Base-by-base conservation (phyloP, 2,888 invertebrate genomes). In the Tholera decimalis region DNA sequence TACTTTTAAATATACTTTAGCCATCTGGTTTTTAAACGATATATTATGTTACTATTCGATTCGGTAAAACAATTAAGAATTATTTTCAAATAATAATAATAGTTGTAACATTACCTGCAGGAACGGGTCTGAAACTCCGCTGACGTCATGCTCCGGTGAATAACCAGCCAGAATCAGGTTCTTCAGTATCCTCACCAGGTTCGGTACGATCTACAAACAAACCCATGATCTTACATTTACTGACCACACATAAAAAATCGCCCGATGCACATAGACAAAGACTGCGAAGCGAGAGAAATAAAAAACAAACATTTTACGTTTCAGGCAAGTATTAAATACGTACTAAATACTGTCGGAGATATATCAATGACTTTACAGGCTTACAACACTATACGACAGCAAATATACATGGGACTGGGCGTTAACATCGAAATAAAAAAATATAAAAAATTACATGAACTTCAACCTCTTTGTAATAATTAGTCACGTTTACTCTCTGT, bases 81-180 rank as follows among this genome's bases (percentile, higher is more conserved):
- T 30, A 30, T 30, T 30, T 30, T 30, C 30, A 30, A 43, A 43
- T 5, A 24, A 22, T 11, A 30, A 41, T 9, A n/a, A 58, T 8
- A 22, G 26, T 59, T 22, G 26, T 56, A 24, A 66, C 51, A 54
- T 83, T 92, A 98, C 99, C 97, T 99, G 99, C 77, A 99, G 96
- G 95, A 99, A 99, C 50, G 99, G 99, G 96, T 99, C 99, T 82
- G 99, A 99, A 47, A 99, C 99, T 26, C 99, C 99, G 74, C 99
- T 99, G 49, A 99, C 99, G 93, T 99, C 99, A 92, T 99, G 99
- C 90, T 99, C 99, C 13, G 99, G 99, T 33, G 99, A 99, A 95
- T 99, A 99, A 28, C 99, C 99, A 60, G 99, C 99, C 96, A 99
- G 96, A 83, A 99, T 99, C 80, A 99, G 96, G 93, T 99, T 99